Evolutionary conservation across 2,113 vertebrate genomes (phyloP).

Genomic region (Rhadina sibilatrix): DNA sequence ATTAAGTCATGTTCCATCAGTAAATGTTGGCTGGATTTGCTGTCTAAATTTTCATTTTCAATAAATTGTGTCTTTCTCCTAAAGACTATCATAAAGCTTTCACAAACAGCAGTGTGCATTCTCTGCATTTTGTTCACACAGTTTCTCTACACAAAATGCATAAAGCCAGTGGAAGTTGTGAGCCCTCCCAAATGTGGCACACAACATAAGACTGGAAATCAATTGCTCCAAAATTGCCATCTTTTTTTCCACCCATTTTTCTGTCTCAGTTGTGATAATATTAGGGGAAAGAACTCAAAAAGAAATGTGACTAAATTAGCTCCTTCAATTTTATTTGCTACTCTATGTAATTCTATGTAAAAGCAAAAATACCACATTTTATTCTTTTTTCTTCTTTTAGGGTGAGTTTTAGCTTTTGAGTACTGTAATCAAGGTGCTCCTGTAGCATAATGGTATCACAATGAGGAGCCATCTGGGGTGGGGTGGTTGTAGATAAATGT

Average conservation of each 20-base stretch:
- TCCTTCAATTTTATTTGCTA: neutral
- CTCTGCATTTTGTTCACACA: neutral
- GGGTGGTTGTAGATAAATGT: neutral
- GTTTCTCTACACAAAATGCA: neutral
- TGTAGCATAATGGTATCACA: neutral
- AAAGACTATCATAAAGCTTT: neutral
- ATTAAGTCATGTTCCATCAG: neutral
- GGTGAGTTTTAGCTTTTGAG: neutral
- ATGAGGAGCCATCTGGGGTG: neutral
- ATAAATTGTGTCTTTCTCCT: neutral
- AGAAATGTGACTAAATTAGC: neutral
- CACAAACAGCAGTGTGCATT: neutral
- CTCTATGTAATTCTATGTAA: neutral
- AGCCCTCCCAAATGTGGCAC: neutral
- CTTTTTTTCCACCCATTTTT: neutral
- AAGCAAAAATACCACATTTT: neutral
- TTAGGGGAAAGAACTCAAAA: neutral
- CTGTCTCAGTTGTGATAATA: neutral
- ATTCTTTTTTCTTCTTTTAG: neutral
- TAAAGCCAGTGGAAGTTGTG: neutral
- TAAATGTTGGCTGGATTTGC: neutral
- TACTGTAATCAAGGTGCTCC: neutral
- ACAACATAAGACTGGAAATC: neutral
- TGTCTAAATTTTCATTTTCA: neutral
- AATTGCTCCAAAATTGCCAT: neutral